These are phyloP conservation scores for Hirtodrosophila duncani DNA, from an alignment of 2,888 invertebrate species.

Conservation along the genomic window DNA sequence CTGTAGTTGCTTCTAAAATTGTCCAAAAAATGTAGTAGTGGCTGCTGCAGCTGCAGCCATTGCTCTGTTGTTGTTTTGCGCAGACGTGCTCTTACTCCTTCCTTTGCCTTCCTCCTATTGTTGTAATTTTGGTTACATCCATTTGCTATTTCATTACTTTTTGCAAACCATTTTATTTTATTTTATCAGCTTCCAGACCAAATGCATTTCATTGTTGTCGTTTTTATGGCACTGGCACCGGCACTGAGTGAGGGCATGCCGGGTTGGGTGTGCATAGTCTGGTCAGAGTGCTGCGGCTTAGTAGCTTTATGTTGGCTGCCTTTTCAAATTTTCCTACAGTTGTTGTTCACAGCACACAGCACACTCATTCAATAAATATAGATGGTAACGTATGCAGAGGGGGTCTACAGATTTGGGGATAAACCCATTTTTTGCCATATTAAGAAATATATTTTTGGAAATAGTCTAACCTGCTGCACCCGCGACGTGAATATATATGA, in stretches of 20 bases:
- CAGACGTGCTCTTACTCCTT: background rate
- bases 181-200: conserved; percentile 32
- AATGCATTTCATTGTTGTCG: conserved; percentile 52
- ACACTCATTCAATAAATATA: too few relatives aligned
- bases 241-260: too few relatives aligned
- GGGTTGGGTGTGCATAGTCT: conserved; percentile 31
- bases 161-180: conserved; percentile 21
- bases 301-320: conserved; percentile 35
- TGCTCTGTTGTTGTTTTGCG: conserved; percentile 27
- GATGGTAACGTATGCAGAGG: too few relatives aligned
- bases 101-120: conserved; percentile 13
- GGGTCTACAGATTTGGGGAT: too few relatives aligned
- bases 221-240: too few relatives aligned
- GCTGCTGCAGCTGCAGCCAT: conserved; percentile 49
- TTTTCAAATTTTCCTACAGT: conserved; percentile 33
- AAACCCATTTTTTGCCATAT: too few relatives aligned
- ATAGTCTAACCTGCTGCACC: too few relatives aligned
- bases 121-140: conserved; percentile 56
- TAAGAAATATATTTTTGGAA: too few relatives aligned
- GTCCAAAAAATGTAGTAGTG: conserved; percentile 47
- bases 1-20: conserved; percentile 27
- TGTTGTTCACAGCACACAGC: too few relatives aligned
- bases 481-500: too few relatives aligned
- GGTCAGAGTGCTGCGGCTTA: conserved; percentile 8
- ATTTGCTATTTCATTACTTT: conserved; percentile 67